phyloP scores from a whole-genome alignment of 2,113 vertebrate genomes.

The Halcyon malimbica region DNA sequence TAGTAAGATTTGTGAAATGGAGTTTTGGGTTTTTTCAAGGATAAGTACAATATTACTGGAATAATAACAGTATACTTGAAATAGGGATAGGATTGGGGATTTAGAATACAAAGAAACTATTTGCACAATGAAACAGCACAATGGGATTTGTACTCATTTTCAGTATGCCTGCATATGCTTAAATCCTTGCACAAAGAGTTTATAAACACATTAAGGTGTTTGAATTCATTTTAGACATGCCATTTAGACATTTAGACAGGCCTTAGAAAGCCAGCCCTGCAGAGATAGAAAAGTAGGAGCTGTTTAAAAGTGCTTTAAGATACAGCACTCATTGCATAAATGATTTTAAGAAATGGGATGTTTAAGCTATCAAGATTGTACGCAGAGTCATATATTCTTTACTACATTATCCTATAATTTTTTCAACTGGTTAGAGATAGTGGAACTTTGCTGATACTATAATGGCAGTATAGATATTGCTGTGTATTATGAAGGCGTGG shows the following conservation, averaged over 20 bases:
- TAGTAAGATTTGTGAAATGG: conserved; percentile 15
- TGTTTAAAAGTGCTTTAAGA: background rate
- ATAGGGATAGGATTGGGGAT: background rate
- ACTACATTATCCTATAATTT: background rate
- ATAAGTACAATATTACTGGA: conserved; percentile 1
- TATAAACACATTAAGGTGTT: conserved; percentile 1
- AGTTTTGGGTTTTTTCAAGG: background rate
- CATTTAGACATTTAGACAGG: background rate
- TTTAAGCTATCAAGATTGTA: background rate
- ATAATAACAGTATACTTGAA: conserved; percentile 28
- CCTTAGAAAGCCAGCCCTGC: background rate
- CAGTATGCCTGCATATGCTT: background rate
- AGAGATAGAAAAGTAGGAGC: background rate
- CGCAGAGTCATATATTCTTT: conserved; percentile 3
- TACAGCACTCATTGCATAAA: background rate
- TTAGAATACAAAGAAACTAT: conserved; percentile 11
- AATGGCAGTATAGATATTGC: background rate
- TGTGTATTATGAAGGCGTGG: conserved; percentile 1
- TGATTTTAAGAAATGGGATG: background rate
- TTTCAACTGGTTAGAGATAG: background rate
- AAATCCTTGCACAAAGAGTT: conserved; percentile 20
- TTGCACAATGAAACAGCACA: background rate
- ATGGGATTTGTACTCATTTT: conserved; percentile 5
- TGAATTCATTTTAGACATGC: background rate
- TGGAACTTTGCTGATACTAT: conserved; percentile 16